Percentiles rank a stretch among this genome's conserved stretches.
Evolutionary conservation across 2,888 invertebrate species (phyloP).

Genomic region (Drosophila limbata): DNA sequence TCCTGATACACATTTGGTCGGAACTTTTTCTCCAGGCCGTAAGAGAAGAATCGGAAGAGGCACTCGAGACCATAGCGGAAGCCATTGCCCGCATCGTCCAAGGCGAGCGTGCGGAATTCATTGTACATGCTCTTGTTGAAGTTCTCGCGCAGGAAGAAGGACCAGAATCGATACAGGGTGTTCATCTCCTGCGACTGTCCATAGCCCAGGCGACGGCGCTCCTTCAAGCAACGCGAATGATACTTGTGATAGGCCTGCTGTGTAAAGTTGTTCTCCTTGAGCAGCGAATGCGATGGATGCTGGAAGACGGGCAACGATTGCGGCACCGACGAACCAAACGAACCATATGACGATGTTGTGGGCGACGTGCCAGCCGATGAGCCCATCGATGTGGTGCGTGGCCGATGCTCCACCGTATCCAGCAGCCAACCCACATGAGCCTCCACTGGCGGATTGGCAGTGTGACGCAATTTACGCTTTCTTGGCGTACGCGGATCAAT

Average conservation of each 20-base stretch:
- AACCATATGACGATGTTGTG: conserved; percentile 86
- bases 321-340: conserved; percentile 91
- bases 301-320: conserved; percentile 95
- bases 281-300: conserved; percentile 97
- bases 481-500: conserved; percentile 89
- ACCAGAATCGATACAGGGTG: conserved; percentile 99
- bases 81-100: conserved; percentile 96
- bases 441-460: conserved; percentile 96
- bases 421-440: conserved; percentile 99
- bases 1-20: conserved; percentile 97
- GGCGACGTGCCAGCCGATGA: conserved; percentile 93
- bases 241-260: conserved; percentile 99
- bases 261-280: conserved; percentile 98
- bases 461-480: conserved; percentile 96
- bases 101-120: conserved; percentile 95
- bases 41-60: conserved; percentile 98
- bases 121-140: conserved; percentile 99
- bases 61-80: conserved; percentile 95
- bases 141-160: conserved; percentile 98
- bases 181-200: conserved; percentile 99
- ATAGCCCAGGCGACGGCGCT: conserved; percentile 95
- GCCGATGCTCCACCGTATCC: conserved; percentile 94
- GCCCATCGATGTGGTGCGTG: conserved; percentile 92
- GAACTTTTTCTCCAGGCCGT: conserved; percentile 98
- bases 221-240: conserved; percentile 94